Conservation (phyloP, 2,113 vertebrate species). For the human region DNA sequence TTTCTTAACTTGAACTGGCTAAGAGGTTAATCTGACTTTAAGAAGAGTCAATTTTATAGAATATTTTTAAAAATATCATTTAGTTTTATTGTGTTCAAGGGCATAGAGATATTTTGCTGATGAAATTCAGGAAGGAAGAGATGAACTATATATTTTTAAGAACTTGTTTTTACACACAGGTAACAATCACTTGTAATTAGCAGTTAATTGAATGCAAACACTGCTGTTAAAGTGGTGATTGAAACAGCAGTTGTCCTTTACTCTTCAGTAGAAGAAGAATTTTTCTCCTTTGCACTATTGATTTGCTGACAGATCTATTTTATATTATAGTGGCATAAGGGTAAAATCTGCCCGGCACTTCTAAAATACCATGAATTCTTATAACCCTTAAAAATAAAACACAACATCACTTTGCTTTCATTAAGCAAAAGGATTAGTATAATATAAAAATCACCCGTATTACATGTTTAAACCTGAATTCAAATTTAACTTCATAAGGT, state of each 20-base stretch:
- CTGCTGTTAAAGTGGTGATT: constrained; percentile 23
- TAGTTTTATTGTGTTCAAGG: constrained; percentile 31
- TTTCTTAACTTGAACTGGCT: constrained; percentile 1
- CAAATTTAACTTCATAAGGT: constrained; percentile 44
- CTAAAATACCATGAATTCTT: constrained; percentile 43
- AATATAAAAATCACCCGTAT: constrained; percentile 14
- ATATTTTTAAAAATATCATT: neutral
- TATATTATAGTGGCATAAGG: neutral
- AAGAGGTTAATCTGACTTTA: constrained; percentile 39
- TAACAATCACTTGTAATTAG: constrained; percentile 54
- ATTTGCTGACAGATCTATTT: constrained; percentile 61
- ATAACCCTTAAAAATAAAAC: constrained; percentile 32
- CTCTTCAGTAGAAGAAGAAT: neutral
- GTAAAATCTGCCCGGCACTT: constrained; percentile 24
- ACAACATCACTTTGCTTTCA: constrained; percentile 51
- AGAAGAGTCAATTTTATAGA: constrained; percentile 1
- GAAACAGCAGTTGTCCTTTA: constrained; percentile 18
- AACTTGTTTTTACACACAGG: constrained; percentile 34
- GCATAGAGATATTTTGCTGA: neutral
- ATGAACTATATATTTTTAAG: neutral
- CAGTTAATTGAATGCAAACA: constrained; percentile 27
- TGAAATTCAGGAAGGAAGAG: neutral
- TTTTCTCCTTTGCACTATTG: constrained; percentile 44
- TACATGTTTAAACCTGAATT: constrained; percentile 54
- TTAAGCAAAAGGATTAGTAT: constrained; percentile 37